A percentile compares a stretch with the other conserved stretches of the same genome.
phyloP scores from a whole-genome alignment of 2,888 invertebrate species.

The Lacanobia wlatinum region DNA sequence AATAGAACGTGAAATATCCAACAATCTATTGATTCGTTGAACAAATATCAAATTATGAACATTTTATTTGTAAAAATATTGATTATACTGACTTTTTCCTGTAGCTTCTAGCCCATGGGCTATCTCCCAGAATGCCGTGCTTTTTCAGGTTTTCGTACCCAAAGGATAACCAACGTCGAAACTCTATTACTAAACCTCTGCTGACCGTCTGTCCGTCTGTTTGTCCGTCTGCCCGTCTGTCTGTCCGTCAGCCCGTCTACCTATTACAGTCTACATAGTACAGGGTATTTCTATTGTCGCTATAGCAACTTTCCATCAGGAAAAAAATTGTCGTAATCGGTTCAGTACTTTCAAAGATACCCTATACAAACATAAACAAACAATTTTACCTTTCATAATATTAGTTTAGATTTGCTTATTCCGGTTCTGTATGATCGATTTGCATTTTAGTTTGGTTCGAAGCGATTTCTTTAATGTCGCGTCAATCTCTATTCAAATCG shows the following conservation, averaged over 20 bases:
- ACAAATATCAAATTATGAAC: conserved; percentile 42
- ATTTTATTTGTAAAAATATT: conserved; percentile 19
- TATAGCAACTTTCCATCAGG: not conserved
- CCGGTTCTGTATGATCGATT: conserved; percentile 46
- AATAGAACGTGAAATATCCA: conserved; percentile 59
- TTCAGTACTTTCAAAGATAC: not conserved
- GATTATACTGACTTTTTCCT: not conserved
- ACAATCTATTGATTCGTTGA: conserved; percentile 40
- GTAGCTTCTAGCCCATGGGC: not conserved
- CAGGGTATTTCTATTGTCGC: no score
- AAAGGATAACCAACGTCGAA: no score
- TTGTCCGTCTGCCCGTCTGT: no score
- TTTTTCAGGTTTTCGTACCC: not conserved
- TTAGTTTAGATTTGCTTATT: conserved; percentile 26
- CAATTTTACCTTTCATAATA: not conserved
- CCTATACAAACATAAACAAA: not conserved
- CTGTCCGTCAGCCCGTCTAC: no score
- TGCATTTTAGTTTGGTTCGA: conserved; percentile 46
- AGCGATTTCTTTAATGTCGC: conserved; percentile 43
- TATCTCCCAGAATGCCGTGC: no score
- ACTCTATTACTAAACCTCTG: no score
- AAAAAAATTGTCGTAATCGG: not conserved
- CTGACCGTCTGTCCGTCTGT: no score
- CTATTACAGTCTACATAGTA: no score
- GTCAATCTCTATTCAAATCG: conserved; percentile 59